Base-by-base conservation (phyloP, 1,140 invertebrate genomes). In the Glossosoma conforme region DNA sequence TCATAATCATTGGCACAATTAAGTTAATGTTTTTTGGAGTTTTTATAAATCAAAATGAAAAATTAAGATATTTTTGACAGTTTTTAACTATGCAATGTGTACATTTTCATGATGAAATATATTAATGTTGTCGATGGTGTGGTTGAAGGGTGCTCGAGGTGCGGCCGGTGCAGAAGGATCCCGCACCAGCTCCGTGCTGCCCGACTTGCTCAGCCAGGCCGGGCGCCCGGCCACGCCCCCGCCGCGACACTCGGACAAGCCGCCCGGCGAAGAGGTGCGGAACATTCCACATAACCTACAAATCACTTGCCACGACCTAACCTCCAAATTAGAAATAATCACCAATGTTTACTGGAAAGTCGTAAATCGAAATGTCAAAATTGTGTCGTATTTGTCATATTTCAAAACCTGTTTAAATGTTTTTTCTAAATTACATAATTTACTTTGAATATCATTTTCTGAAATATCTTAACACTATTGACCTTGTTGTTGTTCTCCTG, bases 141-240 rank as follows among this genome's bases (percentile, higher is more conserved):
- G 3, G 36, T 17, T 30, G 20, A 35, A 56, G 54, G 78, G 65
- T 76, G 85, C 83, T 66, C 80, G 83, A 53, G 77, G 82, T 62
- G 78, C 77, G 46, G 74, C 72, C 37, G 79, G 75, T 56, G 79
- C 80, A 52, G 79, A 83, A 53, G 79, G 85, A 56, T 82, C 85
- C 14, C 79, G 90, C 51, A 89, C 88, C 45, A 92, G 89, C 70
- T 90, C 87, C 33, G 93, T 97, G 21, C 78, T 98, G 46, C 94
- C 94, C 24, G 94, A 98, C 76, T 79, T 98, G 51, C 79, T 98
- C 36, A 94, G 92, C 63, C 79, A 87, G 76, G 82, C 87, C 52
- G 80, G 85, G 55, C 85, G 85, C 59, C 88, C 89, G 44, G 86
- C 87, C 60, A 85, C 83, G 22, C 85, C 86, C 32, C 90, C 91